Evolutionary conservation across 2,888 invertebrate species (phyloP).

Genomic region (Mimachlamys varia): DNA sequence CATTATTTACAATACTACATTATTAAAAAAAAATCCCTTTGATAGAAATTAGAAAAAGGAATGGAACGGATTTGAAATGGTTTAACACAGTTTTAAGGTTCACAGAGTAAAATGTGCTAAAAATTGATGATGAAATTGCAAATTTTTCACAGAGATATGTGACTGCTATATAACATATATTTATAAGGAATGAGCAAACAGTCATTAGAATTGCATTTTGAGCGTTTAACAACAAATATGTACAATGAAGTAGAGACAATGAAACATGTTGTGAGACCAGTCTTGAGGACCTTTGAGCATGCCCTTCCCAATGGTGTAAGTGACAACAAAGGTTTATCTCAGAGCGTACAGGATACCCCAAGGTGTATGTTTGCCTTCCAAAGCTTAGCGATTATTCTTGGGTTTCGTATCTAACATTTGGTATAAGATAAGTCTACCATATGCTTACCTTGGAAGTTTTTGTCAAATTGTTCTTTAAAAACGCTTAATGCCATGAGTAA

Average conservation of each 20-base stretch:
- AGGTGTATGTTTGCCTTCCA: too few species aligned
- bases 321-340: neutral
- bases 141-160: neutral
- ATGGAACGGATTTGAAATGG: neutral
- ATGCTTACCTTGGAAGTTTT: too few species aligned
- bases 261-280: too few species aligned
- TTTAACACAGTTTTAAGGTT: neutral
- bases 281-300: neutral
- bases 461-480: too few species aligned
- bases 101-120: neutral
- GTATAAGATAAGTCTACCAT: too few species aligned
- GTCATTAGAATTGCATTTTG: constrained; percentile 17
- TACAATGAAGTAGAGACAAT: neutral
- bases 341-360: neutral
- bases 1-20: neutral
- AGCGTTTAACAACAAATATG: constrained; percentile 7
- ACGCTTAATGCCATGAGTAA: too few species aligned
- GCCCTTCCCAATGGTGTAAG: neutral
- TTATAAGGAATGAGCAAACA: constrained; percentile 6
- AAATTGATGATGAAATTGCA: neutral
- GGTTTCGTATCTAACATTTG: too few species aligned
- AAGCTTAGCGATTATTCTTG: too few species aligned
- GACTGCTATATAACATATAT: neutral
- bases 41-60: neutral
- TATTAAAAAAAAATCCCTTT: neutral